phyloP scores from a whole-genome alignment of 2,797 vertebrate species.

The Etheostoma nigrum region DNA sequence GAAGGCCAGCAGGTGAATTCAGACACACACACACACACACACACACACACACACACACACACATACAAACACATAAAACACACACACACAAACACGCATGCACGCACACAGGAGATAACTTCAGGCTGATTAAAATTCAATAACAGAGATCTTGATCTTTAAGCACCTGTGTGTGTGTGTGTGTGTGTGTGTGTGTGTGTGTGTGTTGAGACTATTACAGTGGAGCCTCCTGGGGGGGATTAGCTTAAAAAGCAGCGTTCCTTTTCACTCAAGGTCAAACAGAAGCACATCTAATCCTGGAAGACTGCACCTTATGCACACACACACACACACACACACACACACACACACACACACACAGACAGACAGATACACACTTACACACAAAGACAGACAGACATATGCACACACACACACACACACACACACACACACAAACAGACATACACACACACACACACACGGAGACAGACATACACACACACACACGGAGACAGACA shows the following conservation, averaged over 20 bases:
- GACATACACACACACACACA: too few relatives aligned
- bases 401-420: too few relatives aligned
- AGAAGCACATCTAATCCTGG: constrained; percentile 54
- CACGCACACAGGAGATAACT: constrained; percentile 11
- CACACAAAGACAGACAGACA: too few relatives aligned
- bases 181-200: constrained; percentile 10
- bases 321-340: constrained; percentile 25
- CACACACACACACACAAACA: too few relatives aligned
- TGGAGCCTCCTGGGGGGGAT: constrained; percentile 56
- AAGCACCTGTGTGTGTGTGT: constrained; percentile 4
- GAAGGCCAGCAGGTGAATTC: neutral
- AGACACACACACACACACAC: constrained; percentile 7
- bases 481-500: neutral
- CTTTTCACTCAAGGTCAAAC: constrained; percentile 78
- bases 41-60: constrained; percentile 7
- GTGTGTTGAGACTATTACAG: constrained; percentile 37
- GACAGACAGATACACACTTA: too few relatives aligned
- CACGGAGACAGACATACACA: too few relatives aligned
- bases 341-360: constrained; percentile 4
- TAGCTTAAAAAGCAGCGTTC: constrained; percentile 65
- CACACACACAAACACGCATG: constrained; percentile 10
- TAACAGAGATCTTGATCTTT: constrained; percentile 42
- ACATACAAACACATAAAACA: constrained; percentile 22
- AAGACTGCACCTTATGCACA: constrained; percentile 23
- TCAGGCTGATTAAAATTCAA: constrained; percentile 48